phyloP scores from a whole-genome alignment of 2,888 invertebrate genomes.

The Nasonovia ribisnigri region DNA sequence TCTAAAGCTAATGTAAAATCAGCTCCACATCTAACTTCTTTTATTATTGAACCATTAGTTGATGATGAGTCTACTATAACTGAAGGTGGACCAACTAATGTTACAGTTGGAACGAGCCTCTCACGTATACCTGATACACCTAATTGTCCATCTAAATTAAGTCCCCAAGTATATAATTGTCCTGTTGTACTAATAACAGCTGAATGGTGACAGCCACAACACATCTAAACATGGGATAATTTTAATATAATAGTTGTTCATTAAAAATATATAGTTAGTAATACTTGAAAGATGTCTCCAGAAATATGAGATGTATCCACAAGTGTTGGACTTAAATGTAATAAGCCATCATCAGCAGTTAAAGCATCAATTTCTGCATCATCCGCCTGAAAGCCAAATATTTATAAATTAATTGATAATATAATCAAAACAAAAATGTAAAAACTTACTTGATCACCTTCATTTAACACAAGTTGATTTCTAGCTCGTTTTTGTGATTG shows the following conservation, averaged over 20 bases:
- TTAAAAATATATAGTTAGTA: slow-evolving; percentile 33
- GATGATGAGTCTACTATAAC: slow-evolving; percentile 60
- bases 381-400: slow-evolving; percentile 40
- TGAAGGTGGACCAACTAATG: slow-evolving; percentile 71
- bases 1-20: slow-evolving; percentile 82
- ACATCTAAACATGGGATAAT: slow-evolving; percentile 70
- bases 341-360: slow-evolving; percentile 67
- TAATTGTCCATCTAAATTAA: slow-evolving; percentile 90
- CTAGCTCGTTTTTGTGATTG: slow-evolving; percentile 75
- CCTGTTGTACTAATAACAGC: slow-evolving; percentile 80
- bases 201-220: slow-evolving; percentile 85
- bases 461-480: slow-evolving; percentile 47
- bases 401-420: not conserved
- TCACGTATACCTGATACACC: slow-evolving; percentile 78
- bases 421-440: not conserved
- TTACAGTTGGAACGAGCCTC: slow-evolving; percentile 74
- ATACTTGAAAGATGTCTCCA: slow-evolving; percentile 77
- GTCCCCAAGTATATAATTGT: slow-evolving; percentile 85
- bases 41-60: slow-evolving; percentile 61
- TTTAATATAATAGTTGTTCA: not conserved
- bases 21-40: slow-evolving; percentile 76
- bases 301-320: slow-evolving; percentile 77
- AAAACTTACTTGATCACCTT: slow-evolving; percentile 56
- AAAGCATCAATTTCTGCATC: slow-evolving; percentile 54
- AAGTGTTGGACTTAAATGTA: slow-evolving; percentile 75